Evolutionary conservation across 2,888 invertebrate species (phyloP).

Genomic region (Limenitis camilla): DNA sequence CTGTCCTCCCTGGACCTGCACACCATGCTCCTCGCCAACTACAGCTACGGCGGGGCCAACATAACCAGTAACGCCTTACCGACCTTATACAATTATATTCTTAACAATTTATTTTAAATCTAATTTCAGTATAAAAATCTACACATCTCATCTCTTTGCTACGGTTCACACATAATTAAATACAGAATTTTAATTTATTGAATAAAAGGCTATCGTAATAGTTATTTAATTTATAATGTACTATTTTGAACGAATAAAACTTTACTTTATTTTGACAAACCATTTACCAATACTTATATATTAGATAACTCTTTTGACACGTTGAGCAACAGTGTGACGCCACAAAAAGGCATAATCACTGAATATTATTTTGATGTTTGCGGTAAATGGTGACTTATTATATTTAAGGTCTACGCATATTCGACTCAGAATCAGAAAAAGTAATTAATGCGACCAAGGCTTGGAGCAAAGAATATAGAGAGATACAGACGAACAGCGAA

Average conservation of each 20-base stretch:
- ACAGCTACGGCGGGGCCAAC: conserved; percentile 62
- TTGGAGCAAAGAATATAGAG: conserved; percentile 28
- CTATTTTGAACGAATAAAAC: too few species aligned
- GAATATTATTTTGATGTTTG: background rate
- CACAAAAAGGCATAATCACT: too few species aligned
- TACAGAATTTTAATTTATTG: too few species aligned
- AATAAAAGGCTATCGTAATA: too few species aligned
- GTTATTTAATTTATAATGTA: too few species aligned
- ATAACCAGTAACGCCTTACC: conserved; percentile 39
- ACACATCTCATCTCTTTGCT: too few species aligned
- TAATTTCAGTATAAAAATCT: background rate
- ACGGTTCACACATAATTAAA: too few species aligned
- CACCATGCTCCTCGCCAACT: conserved; percentile 40
- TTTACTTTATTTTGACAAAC: too few species aligned
- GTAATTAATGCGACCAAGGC: conserved; percentile 26
- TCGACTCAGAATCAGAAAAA: conserved; percentile 41
- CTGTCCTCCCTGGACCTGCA: conserved; percentile 52
- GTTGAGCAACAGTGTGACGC: too few species aligned
- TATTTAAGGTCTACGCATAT: conserved; percentile 43
- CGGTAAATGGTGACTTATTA: background rate
- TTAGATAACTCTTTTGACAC: too few species aligned
- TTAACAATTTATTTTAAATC: background rate
- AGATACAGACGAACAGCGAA: conserved; percentile 22
- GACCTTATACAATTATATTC: background rate
- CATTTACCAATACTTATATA: too few species aligned